Evolutionary conservation across 2,888 invertebrate genomes (phyloP).

Genomic region (Allygus modestus): DNA sequence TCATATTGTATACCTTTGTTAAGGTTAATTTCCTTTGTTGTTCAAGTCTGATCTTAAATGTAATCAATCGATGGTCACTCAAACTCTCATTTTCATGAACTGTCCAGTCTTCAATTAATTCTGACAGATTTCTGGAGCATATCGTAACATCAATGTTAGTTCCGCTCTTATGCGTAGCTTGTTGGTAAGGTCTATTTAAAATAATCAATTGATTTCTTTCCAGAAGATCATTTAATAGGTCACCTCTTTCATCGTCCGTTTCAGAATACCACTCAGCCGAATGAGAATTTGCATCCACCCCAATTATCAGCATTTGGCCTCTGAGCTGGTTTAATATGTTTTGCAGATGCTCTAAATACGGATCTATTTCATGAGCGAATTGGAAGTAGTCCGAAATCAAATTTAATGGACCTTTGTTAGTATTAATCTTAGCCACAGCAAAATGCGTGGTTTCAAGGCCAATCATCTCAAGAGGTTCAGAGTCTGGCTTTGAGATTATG

Average conservation of each 20-base stretch:
- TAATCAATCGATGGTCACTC: conserved; percentile 45
- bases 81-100: conserved; percentile 17
- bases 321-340: not conserved
- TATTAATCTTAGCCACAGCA: not conserved
- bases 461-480: not conserved
- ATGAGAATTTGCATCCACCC: conserved; percentile 22
- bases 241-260: not conserved
- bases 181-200: not conserved
- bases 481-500: not conserved
- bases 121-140: not conserved
- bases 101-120: not conserved
- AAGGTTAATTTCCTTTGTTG: not conserved
- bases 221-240: not conserved
- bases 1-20: not conserved
- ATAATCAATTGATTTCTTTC: not conserved
- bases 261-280: not conserved
- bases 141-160: conserved; percentile 53
- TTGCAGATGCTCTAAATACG: conserved; percentile 14
- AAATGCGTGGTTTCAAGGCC: not conserved
- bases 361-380: not conserved
- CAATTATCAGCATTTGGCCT: not conserved
- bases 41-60: not conserved
- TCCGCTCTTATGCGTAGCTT: not conserved
- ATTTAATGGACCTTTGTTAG: not conserved
- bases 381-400: conserved; percentile 44